These are phyloP conservation scores for Teleopsis dalmanni DNA, from an alignment of 1,140 invertebrate genomes.

Conservation along the genomic window DNA sequence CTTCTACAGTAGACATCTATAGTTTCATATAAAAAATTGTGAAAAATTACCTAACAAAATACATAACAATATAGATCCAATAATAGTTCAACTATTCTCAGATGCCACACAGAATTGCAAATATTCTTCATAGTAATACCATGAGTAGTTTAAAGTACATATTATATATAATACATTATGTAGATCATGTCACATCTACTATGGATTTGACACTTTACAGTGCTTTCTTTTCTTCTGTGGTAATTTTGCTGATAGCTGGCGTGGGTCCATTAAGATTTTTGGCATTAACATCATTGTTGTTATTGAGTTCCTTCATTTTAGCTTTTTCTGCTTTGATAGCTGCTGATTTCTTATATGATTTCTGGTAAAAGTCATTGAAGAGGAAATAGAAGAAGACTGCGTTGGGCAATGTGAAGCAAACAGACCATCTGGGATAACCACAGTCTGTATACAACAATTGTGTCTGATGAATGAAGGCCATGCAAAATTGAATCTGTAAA, in stretches of 20 bases:
- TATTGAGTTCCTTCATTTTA: constrained; percentile 15
- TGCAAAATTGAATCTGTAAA: constrained; percentile 65
- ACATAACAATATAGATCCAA: too few relatives aligned
- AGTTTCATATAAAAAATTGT: too few relatives aligned
- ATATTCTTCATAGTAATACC: too few relatives aligned
- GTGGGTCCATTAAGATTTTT: constrained; percentile 33
- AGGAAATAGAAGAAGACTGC: constrained; percentile 73
- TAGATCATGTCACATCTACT: too few relatives aligned
- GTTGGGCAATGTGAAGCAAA: constrained; percentile 67
- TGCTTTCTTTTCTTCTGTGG: constrained; percentile 22
- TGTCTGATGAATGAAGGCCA: constrained; percentile 68
- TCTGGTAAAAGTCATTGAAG: constrained; percentile 72
- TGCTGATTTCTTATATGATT: constrained; percentile 53
- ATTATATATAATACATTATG: too few relatives aligned
- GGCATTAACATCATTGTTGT: constrained; percentile 32
- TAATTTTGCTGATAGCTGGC: neutral
- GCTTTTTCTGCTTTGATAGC: constrained; percentile 19
- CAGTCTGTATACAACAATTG: constrained; percentile 80
- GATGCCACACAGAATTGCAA: too few relatives aligned
- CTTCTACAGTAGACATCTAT: too few relatives aligned
- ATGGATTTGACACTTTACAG: too few relatives aligned
- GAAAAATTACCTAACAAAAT: too few relatives aligned
- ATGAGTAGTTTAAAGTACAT: too few relatives aligned
- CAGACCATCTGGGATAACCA: constrained; percentile 68
- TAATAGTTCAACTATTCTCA: too few relatives aligned